Percentiles rank a stretch among this genome's conserved stretches.
phyloP scores from a whole-genome alignment of 2,113 vertebrate species.

The Aspidoscelis tigris region DNA sequence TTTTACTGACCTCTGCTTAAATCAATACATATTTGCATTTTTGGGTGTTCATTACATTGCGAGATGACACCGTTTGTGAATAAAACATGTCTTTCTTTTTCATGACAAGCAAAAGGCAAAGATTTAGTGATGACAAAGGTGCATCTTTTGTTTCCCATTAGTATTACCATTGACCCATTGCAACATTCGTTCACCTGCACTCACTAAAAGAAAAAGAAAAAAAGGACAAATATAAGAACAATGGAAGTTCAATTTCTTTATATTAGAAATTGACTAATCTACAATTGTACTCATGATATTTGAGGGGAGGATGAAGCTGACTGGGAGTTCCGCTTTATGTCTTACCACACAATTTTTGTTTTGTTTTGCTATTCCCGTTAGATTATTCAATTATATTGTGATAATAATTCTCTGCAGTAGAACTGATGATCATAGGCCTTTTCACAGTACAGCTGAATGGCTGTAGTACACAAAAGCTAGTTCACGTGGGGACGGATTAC shows the following conservation, averaged over 20 bases:
- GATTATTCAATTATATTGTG: no score
- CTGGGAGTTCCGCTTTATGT: no score
- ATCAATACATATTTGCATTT: slow-evolving; percentile 75
- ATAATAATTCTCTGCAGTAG: no score
- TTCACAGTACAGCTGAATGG: no score
- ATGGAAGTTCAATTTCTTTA: background rate
- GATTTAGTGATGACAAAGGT: slow-evolving; percentile 34
- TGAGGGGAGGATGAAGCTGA: no score
- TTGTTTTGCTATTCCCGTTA: no score
- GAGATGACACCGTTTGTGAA: slow-evolving; percentile 60
- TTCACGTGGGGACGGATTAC: no score
- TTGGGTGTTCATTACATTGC: slow-evolving; percentile 66
- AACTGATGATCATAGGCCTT: no score
- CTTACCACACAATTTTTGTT: no score
- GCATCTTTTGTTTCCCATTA: background rate
- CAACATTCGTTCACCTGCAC: slow-evolving; percentile 18
- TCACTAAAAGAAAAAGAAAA: background rate
- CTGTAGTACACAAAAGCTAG: no score
- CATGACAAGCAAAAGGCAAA: slow-evolving; percentile 23
- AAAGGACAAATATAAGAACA: background rate
- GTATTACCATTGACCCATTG: background rate
- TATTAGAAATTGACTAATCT: background rate
- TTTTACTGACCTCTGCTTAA: slow-evolving; percentile 71
- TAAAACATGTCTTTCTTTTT: slow-evolving; percentile 51
- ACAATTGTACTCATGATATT: no score